Evolutionary conservation across 23 tunicate genomes (phyloP), one percentile per base, ranked within the genome.

Genomic region (Phallusia fumigata): DNA sequence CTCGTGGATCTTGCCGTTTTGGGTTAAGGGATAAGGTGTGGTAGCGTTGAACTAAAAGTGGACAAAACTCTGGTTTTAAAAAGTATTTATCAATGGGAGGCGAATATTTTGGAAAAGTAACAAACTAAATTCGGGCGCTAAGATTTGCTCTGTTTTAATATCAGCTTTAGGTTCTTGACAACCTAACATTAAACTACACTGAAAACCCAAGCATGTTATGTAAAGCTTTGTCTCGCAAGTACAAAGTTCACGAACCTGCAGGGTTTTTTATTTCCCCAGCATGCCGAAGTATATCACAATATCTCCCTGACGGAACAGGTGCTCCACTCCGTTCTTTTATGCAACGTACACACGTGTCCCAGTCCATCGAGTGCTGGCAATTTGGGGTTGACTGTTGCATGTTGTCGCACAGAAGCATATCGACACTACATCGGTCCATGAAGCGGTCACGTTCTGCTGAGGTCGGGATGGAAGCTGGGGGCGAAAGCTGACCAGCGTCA

Each of bases 341-440:
- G 28, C 69, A 58, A 24, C 69, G 69, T 22, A 58, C 69, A 16
- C 69, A 58, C 28, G 69, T 21, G 69, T 58, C 69, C 69, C 69
- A 58, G 16, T 13, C 16, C 26, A 21, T 58, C 16, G 69, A 8
- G 13, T 58, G 69, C 28, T 24, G 26, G 16, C 69, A 58, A 3
- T 1, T 24, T 58, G 11, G 69, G 5, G 69, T 8, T 58, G 69
- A 58, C 26, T 58, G 69, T 58, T 13, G 69, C 28, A 21, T 58
- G 69, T 5, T 58, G 26, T 24, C 69, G 69, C 69, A 58, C 28
- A 24, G 28, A 13, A 58, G 69, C 69, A 13, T 58, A 16, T 58
- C 69, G 3, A 13, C 69, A 58, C 69, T 58, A 58, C 69, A 58
- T 22, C 16, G 69, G 69, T 58, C 69, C 69, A 58, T 6, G 28